Evolutionary conservation across 2,888 invertebrate species (phyloP), one percentile per base, ranked within the genome.

Genomic region (Hypomecis punctinalis): DNA sequence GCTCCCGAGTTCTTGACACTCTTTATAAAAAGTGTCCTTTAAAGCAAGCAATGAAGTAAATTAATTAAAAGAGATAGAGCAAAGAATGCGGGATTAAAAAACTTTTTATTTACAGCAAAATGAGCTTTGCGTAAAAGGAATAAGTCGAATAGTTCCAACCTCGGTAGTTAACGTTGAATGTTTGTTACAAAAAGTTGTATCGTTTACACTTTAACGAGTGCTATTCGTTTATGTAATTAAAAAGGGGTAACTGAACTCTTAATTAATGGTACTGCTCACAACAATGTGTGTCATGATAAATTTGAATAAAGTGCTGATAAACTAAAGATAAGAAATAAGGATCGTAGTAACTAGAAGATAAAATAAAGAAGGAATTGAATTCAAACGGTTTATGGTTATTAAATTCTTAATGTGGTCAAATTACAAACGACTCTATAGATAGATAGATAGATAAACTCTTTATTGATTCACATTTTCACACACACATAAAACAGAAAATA

Each of bases 211-310:
- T 76, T 72, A 77, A 76, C 71, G 71, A 77, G 65, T 62, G 63
- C 71, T 75, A 77, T 76, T 71, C 72, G 68, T 76, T 78, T 76
- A 77, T 76, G 75, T 81, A 81, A 81, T 79, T 80, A 78, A 76
- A 72, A 74, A 53, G 68, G 62, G 84, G 82, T 79, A 71, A 76
- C 68, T 76, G 84, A 83, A 78, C 86, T 79, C 69, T 76, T 76
- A 76, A 80, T 80, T 76, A 78, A 75, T 78, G 75, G 75, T 75
- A 72, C 70, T 70, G 65, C 71, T 69, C 62, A 57, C 61, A 61
- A 76, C 72, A 76, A 70, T 77, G 69, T 72, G 67, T 55, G 43
- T 51, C 48, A 63, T 68, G 77, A 78, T 77, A 77, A 73, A 75
- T 66, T 67, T 72, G 56, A 66, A 70, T 68, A 69, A 63, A 64